Evolutionary conservation across 2,888 invertebrate genomes (phyloP).

Genomic region (Ischnura elegans): DNA sequence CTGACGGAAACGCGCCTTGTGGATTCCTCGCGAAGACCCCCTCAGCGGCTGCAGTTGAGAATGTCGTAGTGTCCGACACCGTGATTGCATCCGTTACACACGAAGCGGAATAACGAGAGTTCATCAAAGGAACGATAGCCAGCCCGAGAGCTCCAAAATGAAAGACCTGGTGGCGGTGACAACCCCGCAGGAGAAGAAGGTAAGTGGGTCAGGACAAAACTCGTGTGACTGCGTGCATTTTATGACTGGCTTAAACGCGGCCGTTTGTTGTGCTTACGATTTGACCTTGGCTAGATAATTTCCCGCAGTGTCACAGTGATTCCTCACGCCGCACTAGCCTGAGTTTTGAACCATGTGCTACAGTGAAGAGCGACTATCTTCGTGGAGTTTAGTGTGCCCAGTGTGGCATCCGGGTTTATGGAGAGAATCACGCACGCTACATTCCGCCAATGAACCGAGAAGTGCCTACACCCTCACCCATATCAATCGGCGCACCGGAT

Average conservation of each 20-base stretch:
- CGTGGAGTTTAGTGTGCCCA: neutral
- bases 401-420: too few relatives aligned
- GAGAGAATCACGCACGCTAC: too few relatives aligned
- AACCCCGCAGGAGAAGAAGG: slow-evolving; percentile 35
- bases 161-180: slow-evolving; percentile 34
- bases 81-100: neutral
- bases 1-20: too few relatives aligned
- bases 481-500: too few relatives aligned
- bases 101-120: neutral
- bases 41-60: neutral
- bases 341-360: neutral
- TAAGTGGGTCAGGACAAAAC: slow-evolving; percentile 15
- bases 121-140: neutral
- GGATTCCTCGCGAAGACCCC: neutral
- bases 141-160: neutral
- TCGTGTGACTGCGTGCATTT: neutral
- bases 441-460: too few relatives aligned
- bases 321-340: neutral
- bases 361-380: neutral
- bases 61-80: neutral
- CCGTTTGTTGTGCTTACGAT: neutral
- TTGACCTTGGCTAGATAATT: neutral
- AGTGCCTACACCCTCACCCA: too few relatives aligned
- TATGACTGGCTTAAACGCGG: neutral
- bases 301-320: slow-evolving; percentile 8